Evolutionary conservation across 2,888 invertebrate species (phyloP), one percentile per base, ranked within the genome.

Genomic region (Parapristionchus giblindavisi): DNA sequence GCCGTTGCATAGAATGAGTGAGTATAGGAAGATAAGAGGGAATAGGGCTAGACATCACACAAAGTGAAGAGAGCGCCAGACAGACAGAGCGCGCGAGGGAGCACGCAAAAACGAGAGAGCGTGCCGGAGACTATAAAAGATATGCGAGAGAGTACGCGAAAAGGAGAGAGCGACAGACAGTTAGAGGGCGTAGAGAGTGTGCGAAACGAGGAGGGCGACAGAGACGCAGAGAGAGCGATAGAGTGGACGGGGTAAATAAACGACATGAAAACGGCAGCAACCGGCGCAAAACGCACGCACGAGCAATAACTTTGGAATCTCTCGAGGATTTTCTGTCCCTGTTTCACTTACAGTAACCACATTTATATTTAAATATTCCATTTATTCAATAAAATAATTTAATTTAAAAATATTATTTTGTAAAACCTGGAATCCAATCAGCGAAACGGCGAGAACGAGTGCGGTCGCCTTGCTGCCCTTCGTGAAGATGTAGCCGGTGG

Each of bases 401-500:
- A n/a, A 52, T 5, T 52, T 52, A 52, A 21, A 21, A 52, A 5
- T 4, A 14, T 4, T 52, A 14, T 52, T 5, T 6, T n/a, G 24
- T 27, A 3, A 38, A 40, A 82, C 82, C 78, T 83, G 82, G 51
- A 83, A 76, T 6, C 76, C 38, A 61, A 83, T 63, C 34, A 83
- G 75, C 3, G 81, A 78, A 29, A 79, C 76, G 24, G 82, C 83
- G 34, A 80, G 60, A 11, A 81, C 75, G 40, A 78, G 71, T 1
- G 83, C 83, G 17, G 79, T 74, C 11, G 82, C 70, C 63, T 80
- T 82, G 70, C 79, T 79, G 11, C 80, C 78, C 65, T 78, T 80
- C 14, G 82, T 80, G 70, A 81, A 82, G 32, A 84, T 51, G 73
- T 82, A 83, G 38, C 83, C 81, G 29, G 82, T 78, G 34, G 78